Evolutionary conservation across 2,113 vertebrate genomes (phyloP).

Genomic region (Xenopus borealis): DNA sequence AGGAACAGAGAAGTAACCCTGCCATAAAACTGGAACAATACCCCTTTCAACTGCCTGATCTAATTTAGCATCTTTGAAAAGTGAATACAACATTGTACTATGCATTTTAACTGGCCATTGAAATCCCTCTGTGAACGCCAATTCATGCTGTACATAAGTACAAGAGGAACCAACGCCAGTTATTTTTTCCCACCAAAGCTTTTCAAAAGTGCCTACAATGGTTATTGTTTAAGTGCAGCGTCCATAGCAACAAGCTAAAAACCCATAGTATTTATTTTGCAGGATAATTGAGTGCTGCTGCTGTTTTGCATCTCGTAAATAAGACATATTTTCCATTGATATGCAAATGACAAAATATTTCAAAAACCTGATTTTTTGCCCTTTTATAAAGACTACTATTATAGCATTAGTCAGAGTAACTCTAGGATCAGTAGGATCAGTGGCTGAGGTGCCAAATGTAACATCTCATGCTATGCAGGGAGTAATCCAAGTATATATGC

Average conservation of each 20-base stretch:
- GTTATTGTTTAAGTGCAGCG: neutral
- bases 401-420: too few species aligned
- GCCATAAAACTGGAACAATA: neutral
- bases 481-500: too few species aligned
- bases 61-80: constrained; percentile 34
- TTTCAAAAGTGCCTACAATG: constrained; percentile 20
- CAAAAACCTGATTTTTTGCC: too few species aligned
- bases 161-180: constrained; percentile 23
- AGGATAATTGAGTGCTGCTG: neutral
- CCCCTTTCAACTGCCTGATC: constrained; percentile 34
- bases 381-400: too few species aligned
- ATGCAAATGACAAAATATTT: rapidly evolving
- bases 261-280: neutral
- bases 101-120: constrained; percentile 2
- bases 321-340: constrained; percentile 14
- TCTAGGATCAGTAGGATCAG: too few species aligned
- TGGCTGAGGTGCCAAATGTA: too few species aligned
- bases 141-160: constrained; percentile 26
- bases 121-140: constrained; percentile 39
- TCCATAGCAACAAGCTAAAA: constrained; percentile 27
- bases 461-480: too few species aligned
- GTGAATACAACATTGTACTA: constrained; percentile 33
- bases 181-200: constrained; percentile 25
- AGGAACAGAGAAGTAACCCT: neutral
- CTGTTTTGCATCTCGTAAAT: neutral